Percentiles rank a stretch among this genome's conserved stretches.
phyloP scores from a whole-genome alignment of 1,140 invertebrate species.

The Whitmania pigra region DNA sequence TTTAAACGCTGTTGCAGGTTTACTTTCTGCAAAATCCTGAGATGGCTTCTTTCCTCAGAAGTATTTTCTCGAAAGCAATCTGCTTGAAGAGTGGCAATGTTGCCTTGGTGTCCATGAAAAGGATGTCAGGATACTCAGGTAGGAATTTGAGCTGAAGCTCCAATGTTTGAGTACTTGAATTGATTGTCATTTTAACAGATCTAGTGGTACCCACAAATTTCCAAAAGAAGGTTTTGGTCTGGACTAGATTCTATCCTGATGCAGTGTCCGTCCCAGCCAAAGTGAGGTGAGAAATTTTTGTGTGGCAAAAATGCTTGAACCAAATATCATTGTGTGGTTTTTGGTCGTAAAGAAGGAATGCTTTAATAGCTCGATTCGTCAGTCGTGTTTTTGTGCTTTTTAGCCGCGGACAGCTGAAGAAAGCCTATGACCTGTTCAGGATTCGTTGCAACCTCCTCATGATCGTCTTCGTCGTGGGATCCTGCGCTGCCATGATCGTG shows the following conservation, averaged over 20 bases:
- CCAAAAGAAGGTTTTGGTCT: neutral
- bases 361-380: neutral
- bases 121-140: too few species aligned
- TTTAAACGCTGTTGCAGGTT: too few species aligned
- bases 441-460: neutral
- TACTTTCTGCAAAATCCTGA: too few species aligned
- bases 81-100: too few species aligned
- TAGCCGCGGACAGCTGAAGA: neutral
- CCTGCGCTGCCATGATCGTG: neutral
- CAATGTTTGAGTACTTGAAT: too few species aligned
- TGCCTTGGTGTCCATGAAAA: too few species aligned
- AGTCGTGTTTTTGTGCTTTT: neutral
- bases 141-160: too few species aligned
- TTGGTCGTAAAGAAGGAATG: neutral
- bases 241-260: conserved; percentile 1
- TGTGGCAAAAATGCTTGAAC: neutral
- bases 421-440: neutral
- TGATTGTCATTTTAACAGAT: neutral
- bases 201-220: neutral
- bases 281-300: neutral
- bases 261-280: neutral
- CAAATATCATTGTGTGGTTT: neutral
- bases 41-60: too few species aligned
- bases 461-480: neutral
- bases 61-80: too few species aligned